Evolutionary conservation across 2,888 invertebrate species (phyloP).

Genomic region (Galerucella pusilla): DNA sequence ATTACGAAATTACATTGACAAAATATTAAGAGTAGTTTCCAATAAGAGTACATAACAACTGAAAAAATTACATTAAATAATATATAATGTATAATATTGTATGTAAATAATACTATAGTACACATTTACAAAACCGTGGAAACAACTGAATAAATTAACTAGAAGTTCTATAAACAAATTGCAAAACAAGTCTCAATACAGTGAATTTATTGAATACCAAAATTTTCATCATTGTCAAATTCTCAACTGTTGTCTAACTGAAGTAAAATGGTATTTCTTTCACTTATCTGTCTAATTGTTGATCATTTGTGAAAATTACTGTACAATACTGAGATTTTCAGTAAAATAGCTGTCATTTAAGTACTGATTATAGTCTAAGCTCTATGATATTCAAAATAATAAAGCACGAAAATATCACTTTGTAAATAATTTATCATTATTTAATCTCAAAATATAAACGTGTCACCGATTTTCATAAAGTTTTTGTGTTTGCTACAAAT

Average conservation of each 20-base stretch:
- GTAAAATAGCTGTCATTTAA: no score
- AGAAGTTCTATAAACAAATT: neutral
- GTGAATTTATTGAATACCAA: neutral
- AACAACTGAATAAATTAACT: neutral
- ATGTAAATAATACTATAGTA: neutral
- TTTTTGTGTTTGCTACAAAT: no score
- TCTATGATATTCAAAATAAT: neutral
- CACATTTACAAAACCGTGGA: constrained; percentile 2
- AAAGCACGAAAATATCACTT: neutral
- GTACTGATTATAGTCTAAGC: no score
- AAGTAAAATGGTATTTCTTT: neutral
- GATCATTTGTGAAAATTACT: neutral
- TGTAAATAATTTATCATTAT: no score
- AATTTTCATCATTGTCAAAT: neutral
- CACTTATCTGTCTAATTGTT: neutral
- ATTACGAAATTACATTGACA: constrained; percentile 1
- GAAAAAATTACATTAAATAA: neutral
- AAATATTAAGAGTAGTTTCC: neutral
- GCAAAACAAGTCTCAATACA: neutral
- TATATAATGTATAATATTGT: neutral
- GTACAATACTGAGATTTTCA: no score
- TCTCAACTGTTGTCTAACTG: neutral
- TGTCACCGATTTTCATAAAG: no score
- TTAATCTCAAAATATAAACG: no score
- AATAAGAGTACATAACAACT: neutral